Evolutionary conservation across 2,113 vertebrate species (phyloP), one percentile per base, ranked within the genome.

Genomic region (Neodon shergylaensis): DNA sequence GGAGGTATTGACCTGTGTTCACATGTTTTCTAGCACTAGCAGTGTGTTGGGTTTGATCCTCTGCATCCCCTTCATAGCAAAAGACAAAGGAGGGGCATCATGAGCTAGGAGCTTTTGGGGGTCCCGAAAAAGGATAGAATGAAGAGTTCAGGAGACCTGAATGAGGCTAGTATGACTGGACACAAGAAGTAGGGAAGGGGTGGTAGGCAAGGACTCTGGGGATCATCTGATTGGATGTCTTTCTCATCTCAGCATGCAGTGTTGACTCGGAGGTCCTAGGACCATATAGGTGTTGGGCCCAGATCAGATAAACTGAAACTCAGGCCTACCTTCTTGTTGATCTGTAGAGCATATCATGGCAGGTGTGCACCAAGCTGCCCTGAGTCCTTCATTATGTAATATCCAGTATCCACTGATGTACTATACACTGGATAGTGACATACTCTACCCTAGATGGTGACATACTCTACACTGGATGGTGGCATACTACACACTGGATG

Each of bases 101-200:
- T 6, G 19, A 63, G 31, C 9, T 42, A 21, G 19, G 42, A 89
- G 42, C 49, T 44, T 70, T 49, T n/a, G 7, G 0, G 49, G 49
- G 10, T 14, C 22, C 83, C 88, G 31, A 14, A 8, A 86, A 68
- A 94, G 24, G 36, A 14, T 31, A 47, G 39, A 58, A 76, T 5
- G 42, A 28, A 72, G 73, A 61, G 44, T 26, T 49, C 11, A 9
- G 24, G 39, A 88, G 39, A 24, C 16, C 3, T 24, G 36, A 33
- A 72, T 31, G 22, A 6, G 31, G 49, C n/a, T 66, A 1, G 1
- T 16, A 10, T 39, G 68, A 68, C 47, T 22, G 5, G 3, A 4
- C 9, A 28, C 26, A 22, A 58, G 49, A 0, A 16, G 28, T 4
- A 7, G 26, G 28, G 47, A 21, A 1, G 0, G 0, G 7, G 42